Evolutionary conservation across 2,888 invertebrate species (phyloP).

Genomic region (Linhomoeus sp.): DNA sequence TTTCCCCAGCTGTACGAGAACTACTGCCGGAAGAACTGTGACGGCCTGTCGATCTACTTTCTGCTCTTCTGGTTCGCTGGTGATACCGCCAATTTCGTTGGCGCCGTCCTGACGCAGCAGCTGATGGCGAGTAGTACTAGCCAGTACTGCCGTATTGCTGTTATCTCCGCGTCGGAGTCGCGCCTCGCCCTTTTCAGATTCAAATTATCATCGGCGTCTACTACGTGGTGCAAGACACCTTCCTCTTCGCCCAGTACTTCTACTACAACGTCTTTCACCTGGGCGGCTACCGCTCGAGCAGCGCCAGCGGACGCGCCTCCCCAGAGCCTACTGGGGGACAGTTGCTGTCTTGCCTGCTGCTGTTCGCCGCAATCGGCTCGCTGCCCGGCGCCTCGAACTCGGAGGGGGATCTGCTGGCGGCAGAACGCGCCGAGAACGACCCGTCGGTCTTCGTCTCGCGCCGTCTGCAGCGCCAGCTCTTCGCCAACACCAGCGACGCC

Average conservation of each 20-base stretch:
- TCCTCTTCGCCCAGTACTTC: constrained; percentile 5
- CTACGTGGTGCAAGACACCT: constrained; percentile 5
- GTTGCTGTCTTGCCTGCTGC: too few relatives aligned
- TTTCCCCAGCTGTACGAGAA: constrained; percentile 26
- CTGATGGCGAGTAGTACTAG: constrained; percentile 11
- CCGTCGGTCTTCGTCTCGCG: background rate
- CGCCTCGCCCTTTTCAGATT: too few relatives aligned
- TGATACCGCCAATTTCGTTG: constrained; percentile 29
- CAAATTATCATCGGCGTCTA: constrained; percentile 15
- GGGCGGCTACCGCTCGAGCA: too few relatives aligned
- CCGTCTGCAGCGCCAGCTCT: background rate
- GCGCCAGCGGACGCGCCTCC: background rate
- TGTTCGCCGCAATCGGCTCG: background rate
- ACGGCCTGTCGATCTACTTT: constrained; percentile 29
- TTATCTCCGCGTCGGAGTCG: too few relatives aligned
- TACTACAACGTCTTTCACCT: constrained; percentile 4
- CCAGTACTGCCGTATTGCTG: too few relatives aligned
- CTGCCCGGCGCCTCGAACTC: too few relatives aligned
- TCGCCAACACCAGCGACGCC: background rate
- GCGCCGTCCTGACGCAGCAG: constrained; percentile 28
- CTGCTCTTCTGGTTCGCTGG: constrained; percentile 32
- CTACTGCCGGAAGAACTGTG: constrained; percentile 23
- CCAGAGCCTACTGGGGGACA: too few relatives aligned
- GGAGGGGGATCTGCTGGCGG: too few relatives aligned
- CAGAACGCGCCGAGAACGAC: too few relatives aligned